A percentile compares a stretch with the other conserved stretches of the same genome.
Evolutionary conservation across 1,140 invertebrate genomes (phyloP).

Genomic region (Lithobius niger): DNA sequence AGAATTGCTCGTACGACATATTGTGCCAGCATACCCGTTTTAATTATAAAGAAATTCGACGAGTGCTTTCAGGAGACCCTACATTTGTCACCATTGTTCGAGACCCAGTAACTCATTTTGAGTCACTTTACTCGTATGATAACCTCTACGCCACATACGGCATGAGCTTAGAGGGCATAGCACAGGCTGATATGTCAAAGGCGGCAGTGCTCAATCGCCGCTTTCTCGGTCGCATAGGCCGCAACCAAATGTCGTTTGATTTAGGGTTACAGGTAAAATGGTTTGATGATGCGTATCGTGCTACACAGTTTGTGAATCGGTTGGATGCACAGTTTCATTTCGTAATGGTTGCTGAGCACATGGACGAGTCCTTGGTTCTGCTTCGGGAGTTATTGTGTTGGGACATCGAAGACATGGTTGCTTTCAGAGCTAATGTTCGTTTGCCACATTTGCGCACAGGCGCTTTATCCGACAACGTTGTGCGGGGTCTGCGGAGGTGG

Average conservation of each 20-base stretch:
- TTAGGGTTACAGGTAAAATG: slow-evolving; percentile 24
- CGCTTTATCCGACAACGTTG: slow-evolving; percentile 1
- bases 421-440: slow-evolving; percentile 29
- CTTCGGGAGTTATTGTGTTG: slow-evolving; percentile 36
- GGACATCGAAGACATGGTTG: slow-evolving; percentile 33
- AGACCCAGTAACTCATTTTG: slow-evolving; percentile 29
- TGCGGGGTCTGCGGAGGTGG: slow-evolving; percentile 7
- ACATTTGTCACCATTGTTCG: slow-evolving; percentile 30
- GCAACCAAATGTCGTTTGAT: slow-evolving; percentile 34
- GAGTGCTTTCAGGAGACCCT: slow-evolving; percentile 26
- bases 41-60: slow-evolving; percentile 18
- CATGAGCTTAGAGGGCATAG: not conserved
- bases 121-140: slow-evolving; percentile 27
- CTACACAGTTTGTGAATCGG: slow-evolving; percentile 21
- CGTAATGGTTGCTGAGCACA: slow-evolving; percentile 39
- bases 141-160: slow-evolving; percentile 14
- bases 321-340: slow-evolving; percentile 35
- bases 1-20: slow-evolving; percentile 16
- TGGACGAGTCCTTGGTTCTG: slow-evolving; percentile 40
- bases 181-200: no score
- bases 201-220: no score
- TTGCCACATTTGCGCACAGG: slow-evolving; percentile 14
- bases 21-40: slow-evolving; percentile 25
- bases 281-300: slow-evolving; percentile 16
- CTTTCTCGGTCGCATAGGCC: no score